Evolutionary conservation across 1,140 invertebrate species (phyloP), one percentile per base, ranked within the genome.

Genomic region (Drosophila navojoa): DNA sequence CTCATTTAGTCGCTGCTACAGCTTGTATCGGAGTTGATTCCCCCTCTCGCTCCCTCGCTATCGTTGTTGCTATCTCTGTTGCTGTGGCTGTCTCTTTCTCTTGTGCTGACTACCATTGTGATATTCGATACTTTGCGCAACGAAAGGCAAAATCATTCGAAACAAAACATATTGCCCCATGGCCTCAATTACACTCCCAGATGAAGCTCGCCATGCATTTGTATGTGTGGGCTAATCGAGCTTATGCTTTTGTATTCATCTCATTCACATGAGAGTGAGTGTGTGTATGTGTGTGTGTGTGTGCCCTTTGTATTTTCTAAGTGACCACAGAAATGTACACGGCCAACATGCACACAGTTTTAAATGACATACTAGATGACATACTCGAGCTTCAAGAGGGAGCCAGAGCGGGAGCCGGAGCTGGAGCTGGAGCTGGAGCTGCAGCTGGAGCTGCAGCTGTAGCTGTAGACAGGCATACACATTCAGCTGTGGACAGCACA

Each of bases 81-180:
- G 15, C 42, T 1, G 2, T n/a, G 11, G 22, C 27, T 35, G 16
- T 19, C 38, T n/a, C 44, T 25, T 38, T 64, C 40, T 63, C 27
- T 61, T 45, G 42, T 70, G 75, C 27, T 73, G 66, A 71, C 69
- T 86, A 76, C 71, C 84, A 84, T 87, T 89, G 79, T 71, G 84
- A 84, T 90, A 89, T 80, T 89, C 58, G 84, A 89, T 89, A 89
- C 79, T 89, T 89, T 89, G 84, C 73, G 66, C 70, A 84, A 84
- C 87, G 84, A 89, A 87, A 89, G 84, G 84, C 84, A 89, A 89
- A 89, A 89, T 89, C 84, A 89, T 89, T 89, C 79, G 77, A 71
- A 89, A 89, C 84, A 89, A 89, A 89, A 89, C 84, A 87, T 87
- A 84, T 84, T 84, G 84, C 76, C 84, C 73, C 85, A 89, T 89